Evolutionary conservation across 2,888 invertebrate genomes (phyloP).

Genomic region (Toxonevra muliebris): DNA sequence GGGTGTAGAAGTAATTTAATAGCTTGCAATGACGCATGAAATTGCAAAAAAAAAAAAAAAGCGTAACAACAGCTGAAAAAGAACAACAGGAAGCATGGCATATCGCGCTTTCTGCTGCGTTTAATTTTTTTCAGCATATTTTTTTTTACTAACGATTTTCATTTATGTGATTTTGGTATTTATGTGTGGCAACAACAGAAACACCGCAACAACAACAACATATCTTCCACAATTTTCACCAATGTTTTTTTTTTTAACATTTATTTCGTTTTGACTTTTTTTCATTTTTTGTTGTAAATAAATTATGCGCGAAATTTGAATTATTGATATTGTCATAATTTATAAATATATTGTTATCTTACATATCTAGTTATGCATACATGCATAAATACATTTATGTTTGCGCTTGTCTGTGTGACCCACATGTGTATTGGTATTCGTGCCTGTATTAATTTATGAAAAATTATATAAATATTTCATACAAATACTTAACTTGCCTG

Average conservation of each 20-base stretch:
- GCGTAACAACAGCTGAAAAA: too few relatives aligned
- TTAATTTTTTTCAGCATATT: too few relatives aligned
- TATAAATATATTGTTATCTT: not conserved
- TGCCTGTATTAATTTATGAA: too few relatives aligned
- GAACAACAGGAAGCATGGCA: too few relatives aligned
- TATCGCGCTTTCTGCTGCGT: too few relatives aligned
- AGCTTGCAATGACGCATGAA: not conserved
- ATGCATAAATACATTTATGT: not conserved
- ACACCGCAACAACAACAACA: not conserved
- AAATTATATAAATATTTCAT: too few relatives aligned
- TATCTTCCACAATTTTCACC: not conserved
- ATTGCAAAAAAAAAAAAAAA: not conserved
- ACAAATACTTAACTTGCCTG: too few relatives aligned
- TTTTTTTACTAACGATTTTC: too few relatives aligned
- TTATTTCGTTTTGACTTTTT: not conserved
- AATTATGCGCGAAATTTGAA: slow-evolving; percentile 1
- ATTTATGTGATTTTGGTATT: too few relatives aligned
- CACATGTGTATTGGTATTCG: too few relatives aligned
- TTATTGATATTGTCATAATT: slow-evolving; percentile 3
- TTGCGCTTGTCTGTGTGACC: too few relatives aligned
- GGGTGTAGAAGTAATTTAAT: not conserved
- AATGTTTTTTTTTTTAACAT: not conserved
- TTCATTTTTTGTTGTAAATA: not conserved
- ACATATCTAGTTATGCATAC: not conserved
- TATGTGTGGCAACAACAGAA: too few relatives aligned